Conservation (phyloP, 2,888 invertebrate genomes). For the Acronicta psi region DNA sequence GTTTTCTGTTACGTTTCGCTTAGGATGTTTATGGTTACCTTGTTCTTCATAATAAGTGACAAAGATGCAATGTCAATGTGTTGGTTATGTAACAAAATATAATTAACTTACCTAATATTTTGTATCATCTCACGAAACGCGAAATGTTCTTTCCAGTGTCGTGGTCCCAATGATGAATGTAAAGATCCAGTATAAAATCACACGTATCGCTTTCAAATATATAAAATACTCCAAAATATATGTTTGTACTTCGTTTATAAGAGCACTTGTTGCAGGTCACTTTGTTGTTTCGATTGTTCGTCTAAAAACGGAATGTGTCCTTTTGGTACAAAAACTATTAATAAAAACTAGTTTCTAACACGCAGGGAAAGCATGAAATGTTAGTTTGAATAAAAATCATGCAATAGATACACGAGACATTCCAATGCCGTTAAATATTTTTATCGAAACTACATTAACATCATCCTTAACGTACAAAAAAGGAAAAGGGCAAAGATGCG, state of each 20-base stretch:
- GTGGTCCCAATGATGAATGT: conserved; percentile 59
- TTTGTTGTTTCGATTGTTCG: conserved; percentile 70
- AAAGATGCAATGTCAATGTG: neutral
- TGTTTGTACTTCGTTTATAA: conserved; percentile 71
- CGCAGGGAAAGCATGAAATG: conserved; percentile 60
- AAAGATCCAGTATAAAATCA: conserved; percentile 61
- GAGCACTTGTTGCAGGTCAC: conserved; percentile 75
- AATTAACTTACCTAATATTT: conserved; percentile 77
- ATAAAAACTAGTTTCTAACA: conserved; percentile 56
- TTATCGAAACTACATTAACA: conserved; percentile 63
- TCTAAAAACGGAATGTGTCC: conserved; percentile 68
- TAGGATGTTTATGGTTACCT: neutral
- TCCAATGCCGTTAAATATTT: conserved; percentile 55
- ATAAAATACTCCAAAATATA: conserved; percentile 59
- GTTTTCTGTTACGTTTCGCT: neutral
- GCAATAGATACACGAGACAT: conserved; percentile 47
- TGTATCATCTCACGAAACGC: conserved; percentile 82
- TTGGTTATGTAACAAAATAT: neutral
- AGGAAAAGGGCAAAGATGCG: conserved; percentile 58
- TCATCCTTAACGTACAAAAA: conserved; percentile 58
- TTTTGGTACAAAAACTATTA: conserved; percentile 69
- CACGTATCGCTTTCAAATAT: conserved; percentile 52
- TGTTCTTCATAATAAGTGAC: neutral
- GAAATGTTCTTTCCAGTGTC: conserved; percentile 65
- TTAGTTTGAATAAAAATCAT: conserved; percentile 49